These are phyloP conservation scores for Oryzias celebensis DNA, from an alignment of 2,113 vertebrate genomes.

Conservation along the genomic window DNA sequence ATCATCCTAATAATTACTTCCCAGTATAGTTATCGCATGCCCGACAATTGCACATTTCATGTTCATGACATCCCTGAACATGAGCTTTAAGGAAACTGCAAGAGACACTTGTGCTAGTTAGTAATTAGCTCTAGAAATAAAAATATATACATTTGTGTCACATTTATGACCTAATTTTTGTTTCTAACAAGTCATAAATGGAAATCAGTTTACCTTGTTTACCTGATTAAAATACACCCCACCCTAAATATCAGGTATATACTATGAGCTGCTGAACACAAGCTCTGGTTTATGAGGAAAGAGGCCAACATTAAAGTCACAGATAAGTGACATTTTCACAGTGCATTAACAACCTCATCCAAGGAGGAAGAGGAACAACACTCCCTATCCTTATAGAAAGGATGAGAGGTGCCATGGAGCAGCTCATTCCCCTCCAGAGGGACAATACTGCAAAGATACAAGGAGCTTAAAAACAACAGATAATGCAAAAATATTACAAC, in stretches of 20 bases:
- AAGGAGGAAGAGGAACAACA: constrained; percentile 57
- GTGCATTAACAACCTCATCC: constrained; percentile 52
- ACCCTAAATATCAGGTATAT: constrained; percentile 16
- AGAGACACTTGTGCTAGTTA: no score
- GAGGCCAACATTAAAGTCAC: constrained; percentile 42
- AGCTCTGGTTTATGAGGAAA: constrained; percentile 22
- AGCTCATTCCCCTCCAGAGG: constrained; percentile 54
- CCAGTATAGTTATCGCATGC: no score
- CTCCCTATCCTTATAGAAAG: constrained; percentile 18
- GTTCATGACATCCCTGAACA: no score
- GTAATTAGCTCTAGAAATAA: no score
- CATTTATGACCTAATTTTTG: no score
- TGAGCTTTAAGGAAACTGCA: no score
- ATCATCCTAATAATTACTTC: no score
- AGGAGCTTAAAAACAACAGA: constrained; percentile 60
- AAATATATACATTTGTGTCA: no score
- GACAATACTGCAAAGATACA: constrained; percentile 57
- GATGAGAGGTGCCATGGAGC: constrained; percentile 1
- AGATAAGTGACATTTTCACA: constrained; percentile 49
- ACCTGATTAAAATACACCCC: no score
- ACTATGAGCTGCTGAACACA: constrained; percentile 14
- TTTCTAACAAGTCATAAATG: no score
- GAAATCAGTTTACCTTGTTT: no score
- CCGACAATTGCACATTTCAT: no score
- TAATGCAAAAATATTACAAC: constrained; percentile 69